These are phyloP conservation scores for Clostera curtula DNA, from an alignment of 2,888 invertebrate species.

Conservation along the genomic window DNA sequence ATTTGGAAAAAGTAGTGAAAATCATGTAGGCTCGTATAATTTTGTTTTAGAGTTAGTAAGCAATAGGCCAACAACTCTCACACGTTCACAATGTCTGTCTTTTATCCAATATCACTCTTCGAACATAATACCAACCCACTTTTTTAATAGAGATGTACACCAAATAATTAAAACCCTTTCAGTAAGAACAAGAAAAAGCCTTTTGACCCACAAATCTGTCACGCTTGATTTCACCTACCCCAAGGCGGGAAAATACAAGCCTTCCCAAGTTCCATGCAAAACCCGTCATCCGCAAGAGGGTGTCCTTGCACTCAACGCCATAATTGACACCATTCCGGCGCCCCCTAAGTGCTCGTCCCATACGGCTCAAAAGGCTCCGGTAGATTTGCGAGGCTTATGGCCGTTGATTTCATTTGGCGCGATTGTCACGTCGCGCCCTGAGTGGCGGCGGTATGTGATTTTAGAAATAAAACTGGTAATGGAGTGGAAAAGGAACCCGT, in stretches of 20 bases:
- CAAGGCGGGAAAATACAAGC: constrained; percentile 11
- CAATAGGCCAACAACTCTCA: too few relatives aligned
- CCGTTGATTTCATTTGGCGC: constrained; percentile 65
- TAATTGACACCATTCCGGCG: constrained; percentile 70
- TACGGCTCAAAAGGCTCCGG: constrained; percentile 49
- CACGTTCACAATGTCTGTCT: too few relatives aligned
- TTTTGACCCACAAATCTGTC: too few relatives aligned
- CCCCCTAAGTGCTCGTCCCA: constrained; percentile 63
- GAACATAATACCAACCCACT: not conserved
- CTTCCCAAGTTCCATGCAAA: constrained; percentile 24
- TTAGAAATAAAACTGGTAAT: constrained; percentile 70
- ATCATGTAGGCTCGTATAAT: too few relatives aligned
- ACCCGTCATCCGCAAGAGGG: constrained; percentile 23
- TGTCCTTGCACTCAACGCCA: constrained; percentile 57
- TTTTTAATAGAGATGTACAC: too few relatives aligned
- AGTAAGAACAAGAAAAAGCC: too few relatives aligned
- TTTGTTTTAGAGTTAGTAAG: too few relatives aligned
- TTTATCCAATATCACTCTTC: too few relatives aligned
- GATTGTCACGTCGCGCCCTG: constrained; percentile 63
- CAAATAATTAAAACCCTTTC: too few relatives aligned
- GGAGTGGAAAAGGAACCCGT: constrained; percentile 59
- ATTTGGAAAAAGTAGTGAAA: too few relatives aligned
- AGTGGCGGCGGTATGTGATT: constrained; percentile 61
- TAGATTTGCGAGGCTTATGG: constrained; percentile 70
- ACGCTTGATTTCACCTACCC: too few relatives aligned